Evolutionary conservation across 2,888 invertebrate genomes (phyloP), one percentile per base, ranked within the genome.

Genomic region (Pseudanteris insignis): DNA sequence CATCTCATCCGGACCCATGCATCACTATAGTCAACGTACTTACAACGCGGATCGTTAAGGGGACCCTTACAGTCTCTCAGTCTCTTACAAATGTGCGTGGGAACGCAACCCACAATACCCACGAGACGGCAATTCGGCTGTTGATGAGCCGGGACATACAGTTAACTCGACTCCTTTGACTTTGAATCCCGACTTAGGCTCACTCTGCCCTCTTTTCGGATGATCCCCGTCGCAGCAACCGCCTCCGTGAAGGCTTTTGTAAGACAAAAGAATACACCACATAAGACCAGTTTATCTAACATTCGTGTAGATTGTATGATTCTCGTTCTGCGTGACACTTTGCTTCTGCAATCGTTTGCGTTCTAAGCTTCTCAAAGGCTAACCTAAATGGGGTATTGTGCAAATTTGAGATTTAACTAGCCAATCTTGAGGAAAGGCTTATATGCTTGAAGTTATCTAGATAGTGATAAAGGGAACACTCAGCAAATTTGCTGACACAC

Each of bases 171-270:
- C 41, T 69, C 71, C 70, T 68, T 73, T 62, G 64, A 66, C 70
- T 70, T 70, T 70, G 65, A 67, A 69, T 69, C 73, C 60, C 55
- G 70, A 67, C 73, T 71, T 71, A 73, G 70, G 71, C 67, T 70
- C 73, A 76, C 67, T 70, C 70, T 73, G 70, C 70, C 71, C 69
- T 74, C 73, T 74, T 79, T 79, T 71, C 79, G 70, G 79, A 79
- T 79, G 74, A 76, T 72, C 66, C 79, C 79, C 67, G 79, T 78
- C 66, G 79, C 79, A 71, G 79, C 79, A 71, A 79, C 78, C 69
- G 79, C 77, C 72, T 77, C 79, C 72, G 75, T 77, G 73, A 72
- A 63, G 70, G 67, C 77, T 76, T 75, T 72, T 64, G 71, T 58
- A 71, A 71, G 71, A 73, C 55, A 57, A 57, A 62, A 62, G 46